These are phyloP conservation scores for Laterallus jamaicensis DNA, from an alignment of 2,113 vertebrate species.

Conservation along the genomic window DNA sequence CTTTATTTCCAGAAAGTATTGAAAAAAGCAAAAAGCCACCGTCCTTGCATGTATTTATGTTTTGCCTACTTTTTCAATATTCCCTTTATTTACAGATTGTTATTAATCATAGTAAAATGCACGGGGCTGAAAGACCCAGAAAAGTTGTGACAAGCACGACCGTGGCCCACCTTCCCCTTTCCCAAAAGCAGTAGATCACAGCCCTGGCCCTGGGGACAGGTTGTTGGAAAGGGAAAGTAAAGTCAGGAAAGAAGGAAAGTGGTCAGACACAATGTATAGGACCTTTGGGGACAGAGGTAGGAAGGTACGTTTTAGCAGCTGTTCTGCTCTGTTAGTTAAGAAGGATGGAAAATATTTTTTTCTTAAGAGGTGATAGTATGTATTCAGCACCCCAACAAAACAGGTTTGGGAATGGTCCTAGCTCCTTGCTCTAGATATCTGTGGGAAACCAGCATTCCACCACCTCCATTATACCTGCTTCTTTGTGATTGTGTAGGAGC, in stretches of 20 bases:
- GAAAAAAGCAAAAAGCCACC: neutral
- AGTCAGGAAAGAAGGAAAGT: neutral
- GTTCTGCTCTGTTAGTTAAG: neutral
- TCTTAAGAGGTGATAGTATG: neutral
- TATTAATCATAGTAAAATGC: neutral
- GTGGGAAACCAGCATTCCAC: neutral
- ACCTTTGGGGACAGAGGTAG: neutral
- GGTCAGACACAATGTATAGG: neutral
- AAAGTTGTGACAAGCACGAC: neutral
- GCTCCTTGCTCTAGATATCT: neutral
- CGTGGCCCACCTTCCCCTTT: neutral
- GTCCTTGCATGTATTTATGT: neutral
- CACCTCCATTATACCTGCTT: neutral
- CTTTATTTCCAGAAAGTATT: neutral
- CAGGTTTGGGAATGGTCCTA: neutral
- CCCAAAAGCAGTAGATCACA: neutral
- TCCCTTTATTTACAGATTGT: neutral
- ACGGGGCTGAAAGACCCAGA: neutral
- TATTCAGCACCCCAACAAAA: neutral
- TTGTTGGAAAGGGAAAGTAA: neutral
- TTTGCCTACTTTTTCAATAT: neutral
- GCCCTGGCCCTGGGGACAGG: accelerated
- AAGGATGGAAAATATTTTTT: neutral
- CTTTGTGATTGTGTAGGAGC: neutral
- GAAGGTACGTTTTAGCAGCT: neutral